Percentiles rank a stretch among this genome's conserved stretches.
Evolutionary conservation across 1,140 invertebrate species (phyloP).

Genomic region (Meloidogyne hapla): DNA sequence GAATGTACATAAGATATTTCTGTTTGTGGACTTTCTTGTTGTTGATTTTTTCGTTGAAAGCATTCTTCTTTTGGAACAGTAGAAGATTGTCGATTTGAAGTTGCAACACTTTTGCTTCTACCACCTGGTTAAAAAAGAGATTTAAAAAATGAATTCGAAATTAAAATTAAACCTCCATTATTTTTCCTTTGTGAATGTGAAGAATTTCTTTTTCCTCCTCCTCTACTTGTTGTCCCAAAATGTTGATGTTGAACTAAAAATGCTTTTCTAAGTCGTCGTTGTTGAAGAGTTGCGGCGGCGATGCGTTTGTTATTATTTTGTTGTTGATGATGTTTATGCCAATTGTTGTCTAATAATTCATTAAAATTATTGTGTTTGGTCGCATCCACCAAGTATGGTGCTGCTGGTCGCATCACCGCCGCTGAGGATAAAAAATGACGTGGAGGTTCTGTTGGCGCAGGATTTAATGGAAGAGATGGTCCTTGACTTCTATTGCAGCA

Average conservation of each 20-base stretch:
- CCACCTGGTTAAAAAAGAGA: too few relatives aligned
- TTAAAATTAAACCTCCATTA: constrained; percentile 1
- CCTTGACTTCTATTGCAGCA: constrained; percentile 4
- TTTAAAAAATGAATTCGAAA: too few relatives aligned
- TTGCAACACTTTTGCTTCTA: constrained; percentile 16
- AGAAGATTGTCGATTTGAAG: neutral
- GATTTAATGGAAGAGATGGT: constrained; percentile 33
- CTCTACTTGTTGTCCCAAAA: constrained; percentile 26
- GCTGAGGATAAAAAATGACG: constrained; percentile 37
- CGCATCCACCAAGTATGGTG: constrained; percentile 12
- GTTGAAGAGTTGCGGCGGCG: constrained; percentile 18
- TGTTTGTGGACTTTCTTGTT: constrained; percentile 55
- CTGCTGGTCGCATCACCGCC: constrained; percentile 34
- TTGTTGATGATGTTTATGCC: constrained; percentile 6
- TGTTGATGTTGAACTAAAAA: constrained; percentile 11
- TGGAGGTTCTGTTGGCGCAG: constrained; percentile 38
- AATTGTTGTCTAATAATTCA: constrained; percentile 13
- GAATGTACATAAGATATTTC: constrained; percentile 60
- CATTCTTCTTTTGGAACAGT: neutral
- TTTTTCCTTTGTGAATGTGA: neutral
- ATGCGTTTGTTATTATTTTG: constrained; percentile 11
- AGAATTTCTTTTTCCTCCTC: neutral
- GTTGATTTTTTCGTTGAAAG: constrained; percentile 7
- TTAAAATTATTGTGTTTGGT: constrained; percentile 15
- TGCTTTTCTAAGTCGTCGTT: constrained; percentile 16